Percentiles rank a stretch among this genome's conserved stretches.
Conservation (phyloP, 2,113 vertebrate genomes). For the Raphicerus campestris region DNA sequence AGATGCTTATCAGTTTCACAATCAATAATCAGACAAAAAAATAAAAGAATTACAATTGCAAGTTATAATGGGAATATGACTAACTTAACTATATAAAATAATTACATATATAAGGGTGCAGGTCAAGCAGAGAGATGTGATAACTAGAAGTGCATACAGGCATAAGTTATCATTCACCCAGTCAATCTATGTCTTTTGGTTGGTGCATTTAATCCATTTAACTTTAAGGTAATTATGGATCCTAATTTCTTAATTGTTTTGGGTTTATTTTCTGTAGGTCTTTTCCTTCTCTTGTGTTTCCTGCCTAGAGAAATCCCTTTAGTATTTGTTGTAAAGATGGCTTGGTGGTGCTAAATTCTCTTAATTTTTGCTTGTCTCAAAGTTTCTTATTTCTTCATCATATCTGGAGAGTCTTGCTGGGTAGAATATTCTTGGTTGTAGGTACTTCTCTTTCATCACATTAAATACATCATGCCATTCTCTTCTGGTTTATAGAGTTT, state of each 20-base stretch:
- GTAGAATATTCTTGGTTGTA: background rate
- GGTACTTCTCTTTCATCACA: background rate
- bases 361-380: background rate
- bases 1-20: background rate
- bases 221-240: background rate
- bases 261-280: background rate
- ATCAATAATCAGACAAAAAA: background rate
- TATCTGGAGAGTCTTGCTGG: background rate
- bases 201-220: background rate
- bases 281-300: background rate
- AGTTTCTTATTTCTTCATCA: background rate
- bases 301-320: background rate
- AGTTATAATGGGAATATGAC: background rate
- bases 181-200: background rate
- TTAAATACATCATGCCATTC: background rate
- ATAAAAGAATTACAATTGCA: background rate
- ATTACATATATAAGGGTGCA: background rate
- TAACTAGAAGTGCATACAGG: background rate
- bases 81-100: background rate
- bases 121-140: background rate
- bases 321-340: background rate
- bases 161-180: background rate
- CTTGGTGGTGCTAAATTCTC: background rate
- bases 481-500: background rate
- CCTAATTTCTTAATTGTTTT: background rate